phyloP scores from a whole-genome alignment of 2,797 vertebrate species.

The Mareca strepera region DNA sequence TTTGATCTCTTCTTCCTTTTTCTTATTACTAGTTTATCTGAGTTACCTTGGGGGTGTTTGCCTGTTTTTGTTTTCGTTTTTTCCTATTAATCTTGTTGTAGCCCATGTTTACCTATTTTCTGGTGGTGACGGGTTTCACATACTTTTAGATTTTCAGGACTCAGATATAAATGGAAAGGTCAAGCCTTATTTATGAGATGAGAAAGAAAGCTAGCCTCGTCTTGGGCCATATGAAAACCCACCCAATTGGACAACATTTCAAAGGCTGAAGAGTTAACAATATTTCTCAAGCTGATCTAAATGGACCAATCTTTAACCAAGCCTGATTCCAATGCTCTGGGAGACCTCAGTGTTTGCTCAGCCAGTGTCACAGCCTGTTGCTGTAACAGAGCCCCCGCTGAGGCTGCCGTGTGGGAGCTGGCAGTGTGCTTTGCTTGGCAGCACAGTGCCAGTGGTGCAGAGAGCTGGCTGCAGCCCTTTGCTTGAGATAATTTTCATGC shows the following conservation, averaged over 20 bases:
- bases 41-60: background rate
- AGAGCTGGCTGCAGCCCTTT: background rate
- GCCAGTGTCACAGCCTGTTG: background rate
- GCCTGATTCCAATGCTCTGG: too few relatives aligned
- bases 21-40: background rate
- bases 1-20: background rate
- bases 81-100: background rate
- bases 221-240: background rate
- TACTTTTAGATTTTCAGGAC: background rate
- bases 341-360: background rate
- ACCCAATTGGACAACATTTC: background rate
- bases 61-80: background rate
- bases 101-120: background rate
- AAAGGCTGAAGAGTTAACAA: background rate
- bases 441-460: background rate
- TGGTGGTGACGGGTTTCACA: background rate
- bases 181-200: fast-evolving
- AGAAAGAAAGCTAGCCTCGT: background rate
- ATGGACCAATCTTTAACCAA: background rate
- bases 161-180: background rate
- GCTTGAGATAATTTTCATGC: background rate
- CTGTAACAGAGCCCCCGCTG: background rate
- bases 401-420: background rate
- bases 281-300: background rate
- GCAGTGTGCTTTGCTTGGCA: fast-evolving